These are phyloP conservation scores for Sakesphorus luctuosus DNA, from an alignment of 2,113 vertebrate genomes.

Conservation along the genomic window DNA sequence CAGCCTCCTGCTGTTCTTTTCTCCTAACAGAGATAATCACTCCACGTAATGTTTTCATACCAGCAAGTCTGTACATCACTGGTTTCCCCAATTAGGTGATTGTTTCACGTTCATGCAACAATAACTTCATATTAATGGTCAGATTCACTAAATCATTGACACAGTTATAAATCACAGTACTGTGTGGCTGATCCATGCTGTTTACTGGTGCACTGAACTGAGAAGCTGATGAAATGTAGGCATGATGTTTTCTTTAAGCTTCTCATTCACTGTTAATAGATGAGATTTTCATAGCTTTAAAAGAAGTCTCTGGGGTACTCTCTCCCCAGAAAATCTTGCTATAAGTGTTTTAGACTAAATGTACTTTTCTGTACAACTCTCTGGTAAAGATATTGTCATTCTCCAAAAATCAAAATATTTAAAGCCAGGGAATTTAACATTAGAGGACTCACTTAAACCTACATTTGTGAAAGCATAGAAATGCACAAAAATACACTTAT, in stretches of 20 bases:
- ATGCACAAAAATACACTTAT: neutral
- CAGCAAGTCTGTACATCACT: neutral
- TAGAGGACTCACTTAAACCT: conserved; percentile 1
- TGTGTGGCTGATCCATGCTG: neutral
- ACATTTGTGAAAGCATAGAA: neutral
- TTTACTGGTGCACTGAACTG: neutral
- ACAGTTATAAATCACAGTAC: neutral
- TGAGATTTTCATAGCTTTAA: neutral
- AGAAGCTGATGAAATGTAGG: neutral
- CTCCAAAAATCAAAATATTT: conserved; percentile 16
- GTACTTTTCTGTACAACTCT: neutral
- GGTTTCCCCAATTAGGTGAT: neutral
- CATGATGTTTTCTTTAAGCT: neutral
- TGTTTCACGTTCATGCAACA: neutral
- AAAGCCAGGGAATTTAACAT: neutral
- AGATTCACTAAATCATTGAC: neutral
- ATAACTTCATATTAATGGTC: neutral
- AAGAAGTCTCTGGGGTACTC: neutral
- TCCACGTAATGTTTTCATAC: neutral
- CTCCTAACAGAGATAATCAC: neutral
- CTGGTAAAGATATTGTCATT: neutral
- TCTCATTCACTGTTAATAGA: neutral
- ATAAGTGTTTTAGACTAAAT: neutral
- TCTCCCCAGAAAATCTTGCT: neutral
- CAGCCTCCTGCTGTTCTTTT: neutral